Evolutionary conservation across 2,113 vertebrate genomes (phyloP), one percentile per base, ranked within the genome.

Genomic region (Polypterus bichir): DNA sequence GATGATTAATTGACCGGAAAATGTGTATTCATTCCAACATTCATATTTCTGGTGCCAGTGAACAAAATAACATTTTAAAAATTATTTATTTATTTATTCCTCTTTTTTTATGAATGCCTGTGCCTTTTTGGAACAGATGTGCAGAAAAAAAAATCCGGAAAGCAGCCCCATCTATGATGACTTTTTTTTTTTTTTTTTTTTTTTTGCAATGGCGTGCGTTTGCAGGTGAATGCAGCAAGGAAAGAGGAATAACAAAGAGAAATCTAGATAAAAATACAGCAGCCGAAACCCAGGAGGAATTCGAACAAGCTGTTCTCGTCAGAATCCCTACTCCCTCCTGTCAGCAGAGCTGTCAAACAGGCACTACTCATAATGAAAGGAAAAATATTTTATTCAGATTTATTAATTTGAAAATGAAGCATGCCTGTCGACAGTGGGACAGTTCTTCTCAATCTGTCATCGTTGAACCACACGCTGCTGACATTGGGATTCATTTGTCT

Each of bases 351-450:
- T 95, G 92, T 96, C 92, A 97, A 86, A 84, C 80, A 79, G 83
- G 85, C 91, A 87, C 86, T 82, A 88, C 90, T 93, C 77, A 90
- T 96, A 97, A 97, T 94, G 92, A 97, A 97, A 94, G 92, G 87
- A 90, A 92, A 97, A 97, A 97, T 97, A 95, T 97, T 97, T 97
- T 94, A 95, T 96, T 97, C 94, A 97, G 92, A 97, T 97, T 97
- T 97, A 97, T 97, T 97, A 97, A 97, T 97, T 95, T 93, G 92
- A 96, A 93, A 95, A 93, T 95, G 93, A 97, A 93, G 92, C 90
- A 87, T 90, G 91, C 91, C 93, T 92, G 92, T 97, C 91, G 92
- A 92, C 90, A 87, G 89, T 92, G 92, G 92, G 91, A 94, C 92
- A 93, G 88, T 91, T 92, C 92, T 92, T 93, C 92, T 96, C 94